Conservation (phyloP, 2,797 vertebrate genomes). For the Mallotus villosus region DNA sequence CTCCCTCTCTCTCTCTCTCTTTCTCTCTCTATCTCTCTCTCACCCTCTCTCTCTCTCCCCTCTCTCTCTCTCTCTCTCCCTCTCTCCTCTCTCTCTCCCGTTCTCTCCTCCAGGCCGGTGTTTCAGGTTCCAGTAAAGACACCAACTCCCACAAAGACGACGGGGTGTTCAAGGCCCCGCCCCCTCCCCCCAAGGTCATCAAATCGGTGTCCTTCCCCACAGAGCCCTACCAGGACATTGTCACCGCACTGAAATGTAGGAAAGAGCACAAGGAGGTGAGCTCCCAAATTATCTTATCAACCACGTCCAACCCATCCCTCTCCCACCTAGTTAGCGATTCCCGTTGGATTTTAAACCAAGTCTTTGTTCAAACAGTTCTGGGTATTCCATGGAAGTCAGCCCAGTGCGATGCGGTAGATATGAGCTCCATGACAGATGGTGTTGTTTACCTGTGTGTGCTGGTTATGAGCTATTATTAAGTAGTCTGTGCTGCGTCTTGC, state of each 20-base stretch:
- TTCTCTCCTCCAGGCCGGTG: not conserved
- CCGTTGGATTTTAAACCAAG: too few relatives aligned
- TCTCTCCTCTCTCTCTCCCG: not conserved
- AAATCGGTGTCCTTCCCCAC: slow-evolving; percentile 92
- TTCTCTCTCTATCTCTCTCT: slow-evolving; percentile 1
- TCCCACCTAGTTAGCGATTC: too few relatives aligned
- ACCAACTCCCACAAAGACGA: slow-evolving; percentile 87
- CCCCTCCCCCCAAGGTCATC: slow-evolving; percentile 94
- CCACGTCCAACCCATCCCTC: not conserved
- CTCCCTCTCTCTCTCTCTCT: not conserved
- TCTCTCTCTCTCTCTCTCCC: not conserved
- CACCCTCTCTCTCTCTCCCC: not conserved
- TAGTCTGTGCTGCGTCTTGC: not conserved
- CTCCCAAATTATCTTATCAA: not conserved
- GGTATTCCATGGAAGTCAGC: not conserved
- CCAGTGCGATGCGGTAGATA: not conserved
- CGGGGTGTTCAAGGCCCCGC: slow-evolving; percentile 93
- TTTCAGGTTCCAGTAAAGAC: slow-evolving; percentile 63
- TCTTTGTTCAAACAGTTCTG: not conserved
- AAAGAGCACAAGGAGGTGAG: slow-evolving; percentile 99
- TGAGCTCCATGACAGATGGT: not conserved
- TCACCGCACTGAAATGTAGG: slow-evolving; percentile 94
- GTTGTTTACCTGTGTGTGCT: not conserved
- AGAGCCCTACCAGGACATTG: slow-evolving; percentile 93
- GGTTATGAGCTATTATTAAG: not conserved